Evolutionary conservation across 1,140 invertebrate genomes (phyloP), one percentile per base, ranked within the genome.

Genomic region (Carposina sasakii): DNA sequence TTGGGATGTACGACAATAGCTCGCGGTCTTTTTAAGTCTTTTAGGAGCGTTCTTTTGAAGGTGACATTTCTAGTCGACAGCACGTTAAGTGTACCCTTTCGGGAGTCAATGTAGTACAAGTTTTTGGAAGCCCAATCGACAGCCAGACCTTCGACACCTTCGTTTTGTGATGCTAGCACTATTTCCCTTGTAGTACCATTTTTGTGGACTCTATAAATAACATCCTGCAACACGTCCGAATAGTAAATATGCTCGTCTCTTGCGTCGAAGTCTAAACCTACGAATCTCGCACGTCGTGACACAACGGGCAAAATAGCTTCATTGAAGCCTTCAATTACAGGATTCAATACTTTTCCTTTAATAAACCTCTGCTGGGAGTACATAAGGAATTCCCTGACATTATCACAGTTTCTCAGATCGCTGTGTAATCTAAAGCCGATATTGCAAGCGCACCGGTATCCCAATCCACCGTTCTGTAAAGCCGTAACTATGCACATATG

Each of bases 111-210:
- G 81, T 98, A 99, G 79, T 99, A 99, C 0, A 99, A 87, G 76
- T 99, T 99, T 70, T 98, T 97, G 0, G 96, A 93, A 0, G 94
- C 94, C 98, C 97, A 99, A 72, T 99, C 98, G 0, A 98, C 93
- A 1, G 97, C 96, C 26, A 99, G 86, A 3, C 97, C 97, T 87
- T 99, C 97, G 0, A 99, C 97, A 0, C 96, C 96, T 85, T 98
- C 97, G 67, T 99, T 98, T 72, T 98, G 96, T 13, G 96, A 97
- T 8, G 96, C 96, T 15, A 99, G 71, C 0, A 98, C 96, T 41
- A 97, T 97, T 77, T 98, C 96, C 6, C 92, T 88, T 0, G 92
- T 91, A 0, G 94, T 95, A 47, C 96, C 96, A 76, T 96, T 96
- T 50, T 92, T 88, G 60, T 95, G 93, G 0, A 97, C 92, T 36